Base-by-base conservation (phyloP, 2,888 invertebrate genomes). In the Nymphalis polychloros region DNA sequence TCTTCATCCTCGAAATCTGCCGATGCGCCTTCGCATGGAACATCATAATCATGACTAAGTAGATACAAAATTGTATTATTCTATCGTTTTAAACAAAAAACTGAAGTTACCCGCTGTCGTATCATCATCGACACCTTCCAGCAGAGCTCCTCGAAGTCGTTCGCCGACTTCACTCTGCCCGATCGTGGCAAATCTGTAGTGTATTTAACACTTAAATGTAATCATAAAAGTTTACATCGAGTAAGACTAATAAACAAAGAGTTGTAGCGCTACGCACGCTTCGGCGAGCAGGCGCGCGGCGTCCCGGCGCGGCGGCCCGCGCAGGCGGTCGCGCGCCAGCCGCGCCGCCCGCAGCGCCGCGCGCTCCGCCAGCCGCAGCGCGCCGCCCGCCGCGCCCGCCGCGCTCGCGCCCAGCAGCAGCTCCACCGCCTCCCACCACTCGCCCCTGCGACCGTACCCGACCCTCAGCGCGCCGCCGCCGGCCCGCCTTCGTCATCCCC, bases 121-220 rank as follows among this genome's bases (percentile, higher is more conserved):
- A 17, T 71, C 78, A 8, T 89, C 87, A 0, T 88, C 87, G 1
- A 70, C 81, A 6, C 86, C 90, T 35, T 90, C 92, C 6, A 79
- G 77, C 1, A 92, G 83, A 2, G 92, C 92, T 0, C 83, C 84
- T 61, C 88, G 83, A 1, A 92, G 81, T 72, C 92, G 92, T 68
- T 92, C 91, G 0, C 92, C 92, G 16, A 92, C 92, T 6, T 90
- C 92, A 47, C 81, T 84, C 77, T 92, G 92, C 20, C 90, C 92
- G 8, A 92, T 92, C 3, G 89, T 89, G n/a, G 86, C 81, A 76
- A 92, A 91, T 66, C 92, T 92, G 57, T 1, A 64, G 19, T 59
- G 31, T 49, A 48, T 17, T 20, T 2, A 13, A 46, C 19, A 49
- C 8, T 1, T 27, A n/a, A 49, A 49, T 49, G 4, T 41, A 41